phyloP scores from a whole-genome alignment of 2,888 invertebrate species.

The Hydraecia micacea region DNA sequence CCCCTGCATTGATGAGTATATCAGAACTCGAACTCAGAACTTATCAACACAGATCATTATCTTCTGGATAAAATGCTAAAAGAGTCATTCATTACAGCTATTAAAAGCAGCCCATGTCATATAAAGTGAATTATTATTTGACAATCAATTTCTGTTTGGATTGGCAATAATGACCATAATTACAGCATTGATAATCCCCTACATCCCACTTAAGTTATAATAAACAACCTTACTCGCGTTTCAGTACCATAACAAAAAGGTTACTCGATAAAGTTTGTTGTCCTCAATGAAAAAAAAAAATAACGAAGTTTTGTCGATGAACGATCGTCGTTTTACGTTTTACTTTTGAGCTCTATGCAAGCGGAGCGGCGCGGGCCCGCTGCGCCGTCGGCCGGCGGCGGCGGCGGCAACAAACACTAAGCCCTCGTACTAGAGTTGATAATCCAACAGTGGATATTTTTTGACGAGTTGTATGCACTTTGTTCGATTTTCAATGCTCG shows the following conservation, averaged over 20 bases:
- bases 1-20: not conserved
- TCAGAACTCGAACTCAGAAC: not conserved
- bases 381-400: not conserved
- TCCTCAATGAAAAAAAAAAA: not conserved
- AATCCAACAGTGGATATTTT: not conserved
- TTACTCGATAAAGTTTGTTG: not conserved
- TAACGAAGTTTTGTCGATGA: not conserved
- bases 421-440: no score
- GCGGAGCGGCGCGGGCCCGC: not conserved
- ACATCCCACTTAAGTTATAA: not conserved
- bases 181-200: not conserved
- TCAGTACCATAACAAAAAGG: not conserved
- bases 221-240: not conserved
- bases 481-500: not conserved
- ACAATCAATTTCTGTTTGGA: constrained; percentile 19
- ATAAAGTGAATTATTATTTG: not conserved
- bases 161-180: not conserved
- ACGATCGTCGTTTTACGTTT: not conserved
- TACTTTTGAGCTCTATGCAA: constrained; percentile 8
- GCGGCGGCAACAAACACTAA: not conserved
- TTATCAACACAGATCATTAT: not conserved
- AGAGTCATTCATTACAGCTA: not conserved
- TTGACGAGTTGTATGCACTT: not conserved
- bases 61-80: not conserved
- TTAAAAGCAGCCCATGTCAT: not conserved